A percentile compares a stretch with the other conserved stretches of the same genome.
Conservation (phyloP, 1,140 invertebrate species). For the Aphaenogaster floridana region DNA sequence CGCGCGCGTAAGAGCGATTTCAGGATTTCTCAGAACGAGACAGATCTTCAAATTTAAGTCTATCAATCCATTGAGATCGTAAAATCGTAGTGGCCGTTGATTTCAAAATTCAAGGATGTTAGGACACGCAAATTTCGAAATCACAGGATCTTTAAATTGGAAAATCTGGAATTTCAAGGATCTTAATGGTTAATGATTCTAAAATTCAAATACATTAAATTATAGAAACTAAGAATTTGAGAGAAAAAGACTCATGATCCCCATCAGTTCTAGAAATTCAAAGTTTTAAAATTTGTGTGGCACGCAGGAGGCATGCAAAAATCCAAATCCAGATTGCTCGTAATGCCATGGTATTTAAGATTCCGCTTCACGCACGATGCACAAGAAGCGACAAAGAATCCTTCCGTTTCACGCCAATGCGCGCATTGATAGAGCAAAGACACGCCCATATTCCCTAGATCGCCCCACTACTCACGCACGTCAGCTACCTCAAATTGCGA, state of each 20-base stretch:
- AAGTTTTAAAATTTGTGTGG: too few species aligned
- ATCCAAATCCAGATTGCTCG: neutral
- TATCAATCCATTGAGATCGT: neutral
- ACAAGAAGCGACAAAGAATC: slow-evolving; percentile 39
- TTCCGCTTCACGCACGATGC: slow-evolving; percentile 23
- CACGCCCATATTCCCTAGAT: slow-evolving; percentile 39
- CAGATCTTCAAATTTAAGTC: neutral
- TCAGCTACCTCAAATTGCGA: slow-evolving; percentile 26
- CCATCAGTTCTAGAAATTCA: neutral
- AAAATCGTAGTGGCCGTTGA: neutral
- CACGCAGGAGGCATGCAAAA: neutral
- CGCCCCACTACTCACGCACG: neutral
- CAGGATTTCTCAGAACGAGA: neutral
- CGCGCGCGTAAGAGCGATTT: neutral
- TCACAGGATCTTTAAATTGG: neutral
- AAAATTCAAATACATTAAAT: neutral
- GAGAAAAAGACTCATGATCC: neutral
- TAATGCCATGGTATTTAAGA: slow-evolving; percentile 27
- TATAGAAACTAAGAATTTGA: neutral
- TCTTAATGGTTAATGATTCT: neutral
- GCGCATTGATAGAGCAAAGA: slow-evolving; percentile 30
- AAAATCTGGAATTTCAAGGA: neutral
- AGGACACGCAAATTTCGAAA: neutral
- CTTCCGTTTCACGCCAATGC: slow-evolving; percentile 43
- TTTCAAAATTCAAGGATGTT: neutral